Base-by-base conservation (phyloP, 2,113 vertebrate species). In the Pomatorhinus ruficollis region DNA sequence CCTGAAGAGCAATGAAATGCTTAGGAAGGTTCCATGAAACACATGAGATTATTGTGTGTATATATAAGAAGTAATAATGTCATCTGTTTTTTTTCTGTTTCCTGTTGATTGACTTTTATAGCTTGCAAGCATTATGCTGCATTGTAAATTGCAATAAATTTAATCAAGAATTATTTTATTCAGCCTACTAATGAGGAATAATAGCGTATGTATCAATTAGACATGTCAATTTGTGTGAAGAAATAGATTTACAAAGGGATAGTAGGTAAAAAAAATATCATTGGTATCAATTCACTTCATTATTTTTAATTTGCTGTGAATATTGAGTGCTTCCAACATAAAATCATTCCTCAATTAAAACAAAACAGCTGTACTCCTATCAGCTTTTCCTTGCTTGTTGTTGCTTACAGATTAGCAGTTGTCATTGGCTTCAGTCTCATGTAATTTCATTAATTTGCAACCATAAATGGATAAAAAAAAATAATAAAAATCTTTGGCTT, bases 111-210 rank as follows among this genome's bases (percentile, higher is more conserved):
- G 98, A 98, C 98, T 98, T 98, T 98, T 98, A 98, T 98, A 97
- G 98, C 98, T 98, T 98, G 97, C 97, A 98, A 98, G 98, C 97
- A 98, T 98, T 98, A 98, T 98, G 97, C 97, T 96, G 97, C 96
- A 98, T 98, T 98, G 97, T 98, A 98, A 98, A 98, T 98, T 98
- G 98, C 97, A 98, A 98, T 98, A 98, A 98, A 98, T 98, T 97
- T 98, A 98, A 98, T 98, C 98, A 98, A 98, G 98, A 98, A 98
- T 98, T 98, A 98, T 98, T 98, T 98, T 98, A 97, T 98, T 98
- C 97, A 97, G 97, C 86, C 95, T 96, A 89, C 97, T 98, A 98
- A 98, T 98, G 98, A 98, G 98, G 97, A 98, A 98, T 98, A 98
- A 98, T 98, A 98, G 97, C 31, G 15, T 98, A 98, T 98, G 97